Evolutionary conservation across 2,797 vertebrate species (phyloP), one percentile per base, ranked within the genome.

Genomic region (Dallia pectoralis): DNA sequence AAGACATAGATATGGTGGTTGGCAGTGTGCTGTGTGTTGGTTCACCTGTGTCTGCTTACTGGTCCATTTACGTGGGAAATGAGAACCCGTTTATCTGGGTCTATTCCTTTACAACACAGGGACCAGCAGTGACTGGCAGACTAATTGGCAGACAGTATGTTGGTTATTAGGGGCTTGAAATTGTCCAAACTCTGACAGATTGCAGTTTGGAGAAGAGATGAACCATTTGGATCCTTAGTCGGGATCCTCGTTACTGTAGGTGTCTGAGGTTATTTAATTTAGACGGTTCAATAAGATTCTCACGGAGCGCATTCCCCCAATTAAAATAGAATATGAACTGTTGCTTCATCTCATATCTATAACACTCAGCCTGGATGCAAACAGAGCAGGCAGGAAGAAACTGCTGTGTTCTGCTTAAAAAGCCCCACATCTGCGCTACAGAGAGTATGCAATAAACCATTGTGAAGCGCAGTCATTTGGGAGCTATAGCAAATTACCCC

Each of bases 401-500:
- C 40, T 40, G 48, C 75, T 67, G 32, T 30, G 66, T 72, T 77
- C 70, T 47, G 69, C 76, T 56, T 61, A 59, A 56, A 71, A 59
- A 67, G 12, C 48, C 62, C 73, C 81, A 73, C 75, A 63, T 66
- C 56, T 75, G 70, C 68, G 16, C 74, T 72, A 68, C 22, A 14
- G 61, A 69, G 65, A 76, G 67, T 53, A 53, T 63, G 44, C 75
- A 62, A 68, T 83, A 82, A 77, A 85, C 81, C 70, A 82, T 65
- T 63, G 82, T 71, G 67, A 84, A 81, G 78, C 40, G 40, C 56
- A 36, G 67, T 77, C 79, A 74, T 80, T 81, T 79, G 74, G 74
- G 80, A 77, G 70, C 70, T 33, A 74, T 74, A 49, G 69, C 79
- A 68, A 78, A 83, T 61, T 73, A 36, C 47, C 71, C 70, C 70